Evolutionary conservation across 2,888 invertebrate species (phyloP), one percentile per base, ranked within the genome.

Genomic region (Oxycera nigricornis): DNA sequence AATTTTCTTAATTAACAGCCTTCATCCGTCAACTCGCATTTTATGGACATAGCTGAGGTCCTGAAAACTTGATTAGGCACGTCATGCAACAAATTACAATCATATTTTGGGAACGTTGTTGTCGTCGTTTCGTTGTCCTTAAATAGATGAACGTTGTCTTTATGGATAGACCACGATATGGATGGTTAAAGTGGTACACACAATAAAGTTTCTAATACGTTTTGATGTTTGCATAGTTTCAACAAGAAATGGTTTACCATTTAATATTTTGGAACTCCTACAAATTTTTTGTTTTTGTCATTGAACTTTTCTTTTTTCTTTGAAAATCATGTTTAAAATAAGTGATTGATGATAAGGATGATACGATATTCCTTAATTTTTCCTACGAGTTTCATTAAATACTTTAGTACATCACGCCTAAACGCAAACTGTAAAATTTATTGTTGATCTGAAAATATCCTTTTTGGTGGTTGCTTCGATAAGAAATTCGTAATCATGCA

Each of bases 51-150:
- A 52, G 70, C 55, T 70, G 70, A 17, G 70, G 55, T 55, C 70
- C 70, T 70, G 52, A 70, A 70, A 70, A 70, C 55, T 55, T 70
- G 70, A 70, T 70, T 70, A 70, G 70, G 70, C 70, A 70, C 70
- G 70, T 22, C 52, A 70, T 55, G 70, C 70, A 70, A 70, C 70
- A 70, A 70, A 70, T 70, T 70, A 70, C 70, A 70, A 70, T 70
- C 70, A 70, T 70, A 52, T 55, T 31, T 35, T 22, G 31, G 55
- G 31, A 20, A 55, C 4, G 11, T 6, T 4, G 50, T 4, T 6
- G 11, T 35, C 7, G 35, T 6, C 35, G 11, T 35, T 7, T 17
- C 2, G 4, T 28, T 46, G 28, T 50, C 39, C 41, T 41, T 31
- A 30, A 70, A 70, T 55, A 70, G 70, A 70, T 70, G 55, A 70